Base-by-base conservation (phyloP, 2,888 invertebrate genomes). In the Chydorus sphaericus region DNA sequence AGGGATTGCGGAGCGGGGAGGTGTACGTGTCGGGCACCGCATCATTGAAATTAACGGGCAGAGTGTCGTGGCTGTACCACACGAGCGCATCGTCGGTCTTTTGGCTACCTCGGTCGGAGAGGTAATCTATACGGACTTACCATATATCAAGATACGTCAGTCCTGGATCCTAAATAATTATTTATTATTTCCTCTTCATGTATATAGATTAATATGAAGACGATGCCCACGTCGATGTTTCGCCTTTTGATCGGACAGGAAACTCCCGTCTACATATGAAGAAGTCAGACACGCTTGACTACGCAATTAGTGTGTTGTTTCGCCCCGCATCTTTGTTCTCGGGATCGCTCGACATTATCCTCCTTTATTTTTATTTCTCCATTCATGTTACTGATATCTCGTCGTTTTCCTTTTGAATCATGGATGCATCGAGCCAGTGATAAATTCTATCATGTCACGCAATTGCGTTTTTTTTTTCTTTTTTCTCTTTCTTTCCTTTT, bases 141-240 rank as follows among this genome's bases (percentile, higher is more conserved):
- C n/a, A n/a, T n/a, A n/a, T n/a, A n/a, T n/a, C n/a, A n/a, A n/a
- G n/a, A n/a, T n/a, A n/a, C n/a, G n/a, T n/a, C n/a, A n/a, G n/a
- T n/a, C n/a, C n/a, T n/a, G n/a, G n/a, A n/a, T n/a, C n/a, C n/a
- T n/a, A n/a, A n/a, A n/a, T n/a, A n/a, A n/a, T n/a, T n/a, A n/a
- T n/a, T n/a, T n/a, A n/a, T n/a, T n/a, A n/a, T n/a, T n/a, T n/a
- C n/a, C n/a, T n/a, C 38, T 57, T 58, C 48, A 30, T 33, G 60
- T 61, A 77, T 78, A 31, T 78, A 96, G 94, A 98, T 98, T 66
- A 80, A 96, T 66, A 98, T 98, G 97, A 98, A 98, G 76, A 98
- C 98, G 59, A 98, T 99, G 98, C 98, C 98, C 65, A 98, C 98
- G 63, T 97, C 97, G 62, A 98, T 98, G 93, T 98, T 96, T 78